Conservation (phyloP, 2,797 vertebrate species). For the Pogoniulus pusillus region DNA sequence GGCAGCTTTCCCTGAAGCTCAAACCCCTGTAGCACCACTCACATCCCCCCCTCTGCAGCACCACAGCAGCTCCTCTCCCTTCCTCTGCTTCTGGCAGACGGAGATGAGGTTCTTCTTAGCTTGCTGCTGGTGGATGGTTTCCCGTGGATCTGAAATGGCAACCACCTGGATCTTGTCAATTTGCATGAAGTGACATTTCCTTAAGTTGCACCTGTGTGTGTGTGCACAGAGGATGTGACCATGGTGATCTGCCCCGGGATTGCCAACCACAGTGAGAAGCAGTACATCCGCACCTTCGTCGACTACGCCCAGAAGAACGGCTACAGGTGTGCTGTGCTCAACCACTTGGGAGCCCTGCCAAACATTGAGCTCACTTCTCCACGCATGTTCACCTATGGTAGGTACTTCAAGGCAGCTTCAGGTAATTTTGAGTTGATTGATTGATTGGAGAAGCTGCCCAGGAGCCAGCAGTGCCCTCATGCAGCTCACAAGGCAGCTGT, state of each 20-base stretch:
- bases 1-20: conserved; percentile 12
- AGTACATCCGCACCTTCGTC: conserved; percentile 98
- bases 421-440: not conserved
- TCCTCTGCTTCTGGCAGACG: conserved; percentile 25
- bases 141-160: conserved; percentile 5
- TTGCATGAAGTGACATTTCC: conserved; percentile 57
- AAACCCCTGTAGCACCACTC: not conserved
- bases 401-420: not conserved
- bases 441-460: too few relatives aligned
- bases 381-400: conserved; percentile 98
- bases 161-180: conserved; percentile 1
- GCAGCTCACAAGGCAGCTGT: too few relatives aligned
- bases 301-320: conserved; percentile 95
- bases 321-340: conserved; percentile 95
- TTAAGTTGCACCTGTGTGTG: not conserved
- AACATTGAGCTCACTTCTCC: conserved; percentile 97
- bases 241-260: conserved; percentile 99
- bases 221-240: conserved; percentile 88
- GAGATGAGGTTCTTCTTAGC: not conserved
- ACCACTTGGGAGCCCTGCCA: conserved; percentile 94
- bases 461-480: too few relatives aligned
- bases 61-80: not conserved
- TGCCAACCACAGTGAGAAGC: conserved; percentile 98
- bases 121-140: conserved; percentile 13
- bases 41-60: not conserved